Evolutionary conservation across 2,888 invertebrate genomes (phyloP).

Genomic region (Stenodera caucasica): DNA sequence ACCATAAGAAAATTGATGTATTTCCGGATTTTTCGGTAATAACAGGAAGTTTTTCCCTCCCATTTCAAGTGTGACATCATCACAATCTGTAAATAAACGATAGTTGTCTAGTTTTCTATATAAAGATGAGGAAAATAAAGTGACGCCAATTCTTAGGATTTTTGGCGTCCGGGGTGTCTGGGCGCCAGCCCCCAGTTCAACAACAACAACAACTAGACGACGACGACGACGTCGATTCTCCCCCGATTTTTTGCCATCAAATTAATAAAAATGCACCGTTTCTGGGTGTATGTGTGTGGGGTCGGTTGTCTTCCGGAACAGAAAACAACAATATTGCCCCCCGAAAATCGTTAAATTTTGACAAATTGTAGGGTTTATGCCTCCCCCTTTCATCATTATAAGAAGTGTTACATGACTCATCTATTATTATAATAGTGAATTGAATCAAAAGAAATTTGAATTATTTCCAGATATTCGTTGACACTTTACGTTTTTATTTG

Average conservation of each 20-base stretch:
- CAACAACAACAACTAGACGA: slow-evolving; percentile 40
- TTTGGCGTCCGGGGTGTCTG: slow-evolving; percentile 47
- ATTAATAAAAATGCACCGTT: slow-evolving; percentile 48
- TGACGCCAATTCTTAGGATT: slow-evolving; percentile 49
- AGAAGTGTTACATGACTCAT: not conserved
- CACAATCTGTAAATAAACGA: slow-evolving; percentile 40
- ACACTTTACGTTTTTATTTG: not conserved
- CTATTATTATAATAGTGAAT: not conserved
- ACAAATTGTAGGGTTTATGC: slow-evolving; percentile 3
- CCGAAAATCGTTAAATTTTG: slow-evolving; percentile 30
- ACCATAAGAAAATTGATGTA: too few species aligned
- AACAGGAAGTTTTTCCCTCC: slow-evolving; percentile 18
- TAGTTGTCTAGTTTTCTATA: slow-evolving; percentile 32
- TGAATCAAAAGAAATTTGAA: not conserved
- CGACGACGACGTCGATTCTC: slow-evolving; percentile 28
- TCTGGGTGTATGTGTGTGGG: slow-evolving; percentile 35
- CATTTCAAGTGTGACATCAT: too few species aligned
- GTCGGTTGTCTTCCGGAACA: slow-evolving; percentile 37
- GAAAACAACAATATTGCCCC: slow-evolving; percentile 25
- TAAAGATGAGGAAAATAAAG: slow-evolving; percentile 37
- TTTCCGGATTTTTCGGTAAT: too few species aligned
- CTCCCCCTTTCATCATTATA: not conserved
- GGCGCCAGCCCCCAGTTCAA: slow-evolving; percentile 43
- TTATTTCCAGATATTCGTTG: not conserved
- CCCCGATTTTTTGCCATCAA: slow-evolving; percentile 43